A percentile compares a stretch with the other conserved stretches of the same genome.
Conservation (phyloP, 2,888 invertebrate genomes). For the Salticus scenicus region DNA sequence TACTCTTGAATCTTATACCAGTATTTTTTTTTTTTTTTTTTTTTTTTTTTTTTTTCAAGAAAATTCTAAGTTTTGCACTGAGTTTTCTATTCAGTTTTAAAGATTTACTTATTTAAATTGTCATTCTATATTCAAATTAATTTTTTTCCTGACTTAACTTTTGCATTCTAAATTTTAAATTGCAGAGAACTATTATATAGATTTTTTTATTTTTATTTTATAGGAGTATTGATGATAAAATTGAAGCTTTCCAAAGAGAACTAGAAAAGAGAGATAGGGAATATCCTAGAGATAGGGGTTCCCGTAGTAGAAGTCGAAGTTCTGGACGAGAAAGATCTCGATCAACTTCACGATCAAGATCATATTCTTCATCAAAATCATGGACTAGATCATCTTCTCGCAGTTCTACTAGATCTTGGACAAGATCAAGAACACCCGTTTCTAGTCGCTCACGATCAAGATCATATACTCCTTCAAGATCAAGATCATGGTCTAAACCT, state of each 20-base stretch:
- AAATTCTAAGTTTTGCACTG: too few relatives aligned
- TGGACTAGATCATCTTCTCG: conserved; percentile 42
- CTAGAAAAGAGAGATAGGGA: conserved; percentile 54
- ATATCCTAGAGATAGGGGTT: conserved; percentile 35
- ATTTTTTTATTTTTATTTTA: conserved; percentile 23
- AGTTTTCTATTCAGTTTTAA: too few relatives aligned
- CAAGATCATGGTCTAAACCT: conserved; percentile 63
- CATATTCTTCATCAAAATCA: conserved; percentile 48
- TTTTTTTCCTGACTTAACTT: too few relatives aligned
- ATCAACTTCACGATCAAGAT: conserved; percentile 38
- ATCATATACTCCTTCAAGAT: conserved; percentile 52
- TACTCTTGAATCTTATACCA: too few relatives aligned
- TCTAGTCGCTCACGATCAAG: conserved; percentile 53
- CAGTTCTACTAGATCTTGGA: conserved; percentile 21
- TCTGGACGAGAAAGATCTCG: conserved; percentile 25
- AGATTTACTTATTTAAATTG: too few relatives aligned
- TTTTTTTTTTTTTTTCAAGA: too few relatives aligned
- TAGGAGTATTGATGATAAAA: conserved; percentile 60
- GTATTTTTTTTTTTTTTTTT: too few relatives aligned
- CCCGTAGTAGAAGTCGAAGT: conserved; percentile 42
- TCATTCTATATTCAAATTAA: too few relatives aligned
- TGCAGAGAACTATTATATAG: too few relatives aligned
- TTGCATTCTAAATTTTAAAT: too few relatives aligned
- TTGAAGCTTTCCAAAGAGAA: conserved; percentile 66
- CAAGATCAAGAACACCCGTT: conserved; percentile 44